Base-by-base conservation (phyloP, 2,113 vertebrate species). In the Rhabdornis inornatus region DNA sequence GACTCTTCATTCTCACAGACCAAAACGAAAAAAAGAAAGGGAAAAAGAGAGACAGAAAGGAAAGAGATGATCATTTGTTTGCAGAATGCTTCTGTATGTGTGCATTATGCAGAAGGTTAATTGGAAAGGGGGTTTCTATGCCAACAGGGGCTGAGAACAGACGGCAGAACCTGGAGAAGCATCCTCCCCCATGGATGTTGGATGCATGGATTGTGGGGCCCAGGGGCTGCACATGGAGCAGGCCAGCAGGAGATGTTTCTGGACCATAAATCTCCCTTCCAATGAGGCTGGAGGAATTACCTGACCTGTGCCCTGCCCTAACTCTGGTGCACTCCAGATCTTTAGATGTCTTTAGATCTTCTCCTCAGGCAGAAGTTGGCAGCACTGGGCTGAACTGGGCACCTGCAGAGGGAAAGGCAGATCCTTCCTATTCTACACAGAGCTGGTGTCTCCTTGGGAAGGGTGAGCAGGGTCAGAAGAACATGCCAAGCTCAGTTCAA, bases 81-180 rank as follows among this genome's bases (percentile, higher is more conserved):
- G 87, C 42, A 44, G 81, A 72, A 69, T 63, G 65, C 61, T 92
- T 83, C 83, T 83, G 21, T 44, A 3, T 4, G 24, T 40, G 23
- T 91, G 2, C 37, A 11, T 79, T 87, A 79, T 91, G 82, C 83
- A 85, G 78, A 21, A 94, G 89, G 75, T 92, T 95, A 94, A 92
- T 90, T 92, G 89, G 49, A 82, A 95, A 89, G 87, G 78, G 70
- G 89, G 91, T 95, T 96, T 94, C 96, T 95, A 91, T 94, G 91
- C 90, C 95, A 95, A 94, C 91, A 77, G 57, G 35, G 78, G 66
- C 71, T 87, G 84, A 44, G 91, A 94, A 94, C 82, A 95, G 94
- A 72, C 9, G 2, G 75, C 59, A 70, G 82, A 91, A 91, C 81
- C 76, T 69, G 47, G 59, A 85, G 75, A 70, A 59, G 47, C 30